Base-by-base conservation (phyloP, 2,113 vertebrate genomes). In the Ivindomyrus marchei region DNA sequence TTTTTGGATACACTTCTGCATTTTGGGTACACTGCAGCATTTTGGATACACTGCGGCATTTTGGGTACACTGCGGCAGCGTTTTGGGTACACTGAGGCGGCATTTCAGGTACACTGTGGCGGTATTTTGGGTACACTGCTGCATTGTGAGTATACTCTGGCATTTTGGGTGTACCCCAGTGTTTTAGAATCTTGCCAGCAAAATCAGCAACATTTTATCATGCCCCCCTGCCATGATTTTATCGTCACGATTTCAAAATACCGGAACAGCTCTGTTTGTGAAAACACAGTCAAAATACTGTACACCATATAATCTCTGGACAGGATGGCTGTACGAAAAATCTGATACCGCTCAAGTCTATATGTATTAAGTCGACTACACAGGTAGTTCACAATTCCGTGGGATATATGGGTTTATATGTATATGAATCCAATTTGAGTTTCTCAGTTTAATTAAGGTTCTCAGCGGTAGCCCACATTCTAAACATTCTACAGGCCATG, bases 401-500 rank as follows among this genome's bases (percentile, higher is more conserved):
- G 27, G 17, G n/a, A 21, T 17, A 10, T 47, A 87, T 52, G 49
- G 58, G 90, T 90, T 89, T 52, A 89, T 90, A 87, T 91, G 90
- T 91, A 5, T 90, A n/a, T 74, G 74, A 39, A 19, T 17, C 36
- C 74, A 80, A 17, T 39, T 42, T 42, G 74, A 39, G 31, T 80
- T 36, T 19, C 27, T 31, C 62, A 70, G n/a, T 31, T 70, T 52
- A 85, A 93, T 92, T 90, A 90, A 91, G 93, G 90, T 90, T 21
- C 91, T 86, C 91, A 91, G 90, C 58, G 88, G 89, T 24, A 2
- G 53, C 88, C 90, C 89, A n/a, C 89, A 92, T 92, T 56, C 90
- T 92, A 93, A 91, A 91, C 90, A 90, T 27, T 52, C 36, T 36
- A 8, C 50, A 88, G 90, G 90, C 89, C 66, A 91, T 89, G 87